These are phyloP conservation scores for Fringilla coelebs DNA, from an alignment of 2,797 vertebrate genomes.

Conservation along the genomic window DNA sequence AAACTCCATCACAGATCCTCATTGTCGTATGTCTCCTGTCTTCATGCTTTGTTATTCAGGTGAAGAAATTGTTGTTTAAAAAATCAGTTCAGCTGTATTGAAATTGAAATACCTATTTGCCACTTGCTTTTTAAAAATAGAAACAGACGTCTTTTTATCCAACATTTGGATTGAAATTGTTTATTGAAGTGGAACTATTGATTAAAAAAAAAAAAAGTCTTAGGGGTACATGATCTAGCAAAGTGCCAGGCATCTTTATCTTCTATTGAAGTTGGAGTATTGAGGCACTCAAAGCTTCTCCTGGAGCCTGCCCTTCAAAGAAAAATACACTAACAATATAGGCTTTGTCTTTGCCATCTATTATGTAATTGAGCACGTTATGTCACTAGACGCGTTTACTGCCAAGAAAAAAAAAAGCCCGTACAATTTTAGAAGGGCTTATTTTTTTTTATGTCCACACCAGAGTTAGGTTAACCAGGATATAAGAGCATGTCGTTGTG, in stretches of 20 bases:
- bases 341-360: constrained; percentile 2
- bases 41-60: not conserved
- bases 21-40: fast-evolving
- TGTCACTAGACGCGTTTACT: not conserved
- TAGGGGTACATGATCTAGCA: not conserved
- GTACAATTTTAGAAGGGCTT: not conserved
- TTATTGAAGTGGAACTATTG: not conserved
- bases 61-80: not conserved
- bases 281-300: not conserved
- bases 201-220: not conserved
- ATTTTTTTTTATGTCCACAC: not conserved
- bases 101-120: not conserved
- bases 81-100: not conserved
- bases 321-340: constrained; percentile 16
- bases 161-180: not conserved
- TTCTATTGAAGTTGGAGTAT: not conserved
- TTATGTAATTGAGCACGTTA: constrained; percentile 46
- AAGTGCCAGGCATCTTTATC: not conserved
- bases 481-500: not conserved
- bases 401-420: not conserved
- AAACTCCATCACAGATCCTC: not conserved
- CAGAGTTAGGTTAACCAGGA: constrained; percentile 37
- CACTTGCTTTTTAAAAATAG: not conserved
- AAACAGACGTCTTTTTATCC: not conserved
- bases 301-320: not conserved